Conservation (phyloP, 1,140 invertebrate genomes). For the Gyrodactylus bullatarudis region DNA sequence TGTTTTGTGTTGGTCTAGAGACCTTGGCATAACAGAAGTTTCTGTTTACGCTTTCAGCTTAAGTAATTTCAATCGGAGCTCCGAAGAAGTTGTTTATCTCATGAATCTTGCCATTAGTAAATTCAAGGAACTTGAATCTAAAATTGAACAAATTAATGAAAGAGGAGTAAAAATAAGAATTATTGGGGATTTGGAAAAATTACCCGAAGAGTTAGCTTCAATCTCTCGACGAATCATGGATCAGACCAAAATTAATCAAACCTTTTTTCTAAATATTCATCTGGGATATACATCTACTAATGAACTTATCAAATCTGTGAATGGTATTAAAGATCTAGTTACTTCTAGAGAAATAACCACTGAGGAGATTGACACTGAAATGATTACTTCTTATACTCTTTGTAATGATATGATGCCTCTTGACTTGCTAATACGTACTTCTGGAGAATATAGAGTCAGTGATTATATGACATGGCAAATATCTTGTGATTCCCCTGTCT, state of each 20-base stretch:
- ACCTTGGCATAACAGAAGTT: slow-evolving; percentile 42
- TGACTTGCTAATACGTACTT: slow-evolving; percentile 66
- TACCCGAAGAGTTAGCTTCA: not conserved
- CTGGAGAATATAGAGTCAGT: slow-evolving; percentile 65
- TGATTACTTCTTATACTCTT: slow-evolving; percentile 44
- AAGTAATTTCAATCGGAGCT: slow-evolving; percentile 76
- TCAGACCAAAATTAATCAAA: not conserved
- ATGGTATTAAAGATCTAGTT: slow-evolving; percentile 1
- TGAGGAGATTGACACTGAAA: slow-evolving; percentile 13
- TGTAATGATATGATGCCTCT: slow-evolving; percentile 35
- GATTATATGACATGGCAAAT: slow-evolving; percentile 92
- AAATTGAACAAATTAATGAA: slow-evolving; percentile 30
- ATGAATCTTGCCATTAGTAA: slow-evolving; percentile 59
- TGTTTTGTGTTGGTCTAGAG: slow-evolving; percentile 41
- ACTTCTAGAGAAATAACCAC: not conserved
- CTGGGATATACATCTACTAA: not conserved
- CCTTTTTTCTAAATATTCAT: slow-evolving; percentile 2
- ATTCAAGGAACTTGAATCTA: slow-evolving; percentile 43
- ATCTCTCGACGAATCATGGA: not conserved
- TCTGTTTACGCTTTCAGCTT: slow-evolving; percentile 97
- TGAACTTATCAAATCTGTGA: not conserved
- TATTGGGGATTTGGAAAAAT: not conserved
- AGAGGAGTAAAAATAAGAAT: not conserved
- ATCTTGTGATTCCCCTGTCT: slow-evolving; percentile 10
- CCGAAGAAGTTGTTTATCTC: slow-evolving; percentile 57